Evolutionary conservation across 30 jellyfish, hydroid and myxozoan genomes (phyloP), one percentile per base, ranked within the genome.

Genomic region (Clytia hemisphaerica): DNA sequence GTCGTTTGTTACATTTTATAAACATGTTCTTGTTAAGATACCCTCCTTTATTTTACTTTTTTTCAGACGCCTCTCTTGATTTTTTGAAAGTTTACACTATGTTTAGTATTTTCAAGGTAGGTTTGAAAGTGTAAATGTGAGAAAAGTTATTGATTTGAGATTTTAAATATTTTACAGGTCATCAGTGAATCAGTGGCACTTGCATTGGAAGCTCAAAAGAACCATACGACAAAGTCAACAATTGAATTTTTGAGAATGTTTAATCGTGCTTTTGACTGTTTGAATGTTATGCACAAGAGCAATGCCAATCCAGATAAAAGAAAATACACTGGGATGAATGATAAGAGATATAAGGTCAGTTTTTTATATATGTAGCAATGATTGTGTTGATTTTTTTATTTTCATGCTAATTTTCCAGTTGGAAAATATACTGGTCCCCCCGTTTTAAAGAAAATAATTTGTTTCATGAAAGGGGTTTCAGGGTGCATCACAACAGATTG

Each of bases 221-320:
- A 19, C 2, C 69, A 4, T 3, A 55, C 3, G 6, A 4, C 51
- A 4, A 15, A 2, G 31, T 4, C 49, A 2, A 55, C 69, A 27
- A 55, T 55, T 14, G 29, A 55, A 15, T 55, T 55, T 55, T 19
- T 55, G 24, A 55, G 29, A 55, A 4, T 29, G 2, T 55, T 55
- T 19, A 42, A 55, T 29, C 3, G 69, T 4, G 69, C 69, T 19
- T 55, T 55, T 55, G 69, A 55, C 15, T 55, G 69, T 15, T 15
- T 55, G 15, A 55, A 55, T 19, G 69, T 55, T 19, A 3, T 19
- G 53, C 53, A 32, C 31, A 55, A 6, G 50, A 18, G 6, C 14
- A 15, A n/a, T n/a, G n/a, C n/a, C n/a, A n/a, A 15, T 3, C 3
- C 6, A 3, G 15, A 5, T 2, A 55, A 55, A 55, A 6, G 24